Evolutionary conservation across 2,797 vertebrate species (phyloP).

Genomic region (Tragopan temminckii): DNA sequence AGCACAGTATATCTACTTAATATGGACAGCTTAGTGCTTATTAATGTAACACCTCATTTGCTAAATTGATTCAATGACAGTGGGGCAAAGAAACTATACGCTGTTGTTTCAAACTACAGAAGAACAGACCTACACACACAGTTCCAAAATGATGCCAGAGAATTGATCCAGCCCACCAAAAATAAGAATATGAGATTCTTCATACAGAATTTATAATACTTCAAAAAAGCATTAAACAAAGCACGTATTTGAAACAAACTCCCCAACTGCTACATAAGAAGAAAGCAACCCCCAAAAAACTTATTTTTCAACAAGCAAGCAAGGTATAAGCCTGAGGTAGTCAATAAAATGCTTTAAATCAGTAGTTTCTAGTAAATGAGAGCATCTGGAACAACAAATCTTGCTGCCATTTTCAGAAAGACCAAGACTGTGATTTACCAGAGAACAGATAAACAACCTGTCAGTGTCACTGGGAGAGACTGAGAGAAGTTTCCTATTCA

Average conservation of each 20-base stretch:
- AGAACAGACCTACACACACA: background rate
- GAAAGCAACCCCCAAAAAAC: background rate
- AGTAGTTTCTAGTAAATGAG: conserved; percentile 1
- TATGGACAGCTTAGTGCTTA: background rate
- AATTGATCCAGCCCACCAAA: background rate
- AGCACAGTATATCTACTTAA: background rate
- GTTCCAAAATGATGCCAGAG: conserved; percentile 1
- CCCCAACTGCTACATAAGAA: background rate
- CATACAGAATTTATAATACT: background rate
- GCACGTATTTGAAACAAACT: background rate
- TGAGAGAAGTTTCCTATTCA: background rate
- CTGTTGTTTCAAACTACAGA: background rate
- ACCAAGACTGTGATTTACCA: background rate
- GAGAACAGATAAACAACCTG: background rate
- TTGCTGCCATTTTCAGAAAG: background rate
- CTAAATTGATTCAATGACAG: background rate
- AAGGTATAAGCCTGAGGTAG: background rate
- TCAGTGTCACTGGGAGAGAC: background rate
- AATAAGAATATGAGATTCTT: background rate
- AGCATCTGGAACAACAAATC: conserved; percentile 50
- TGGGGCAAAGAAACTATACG: background rate
- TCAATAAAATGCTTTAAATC: conserved; percentile 28
- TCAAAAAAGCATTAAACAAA: background rate
- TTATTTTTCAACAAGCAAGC: background rate
- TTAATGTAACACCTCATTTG: background rate